A percentile compares a stretch with the other conserved stretches of the same genome.
phyloP scores from a whole-genome alignment of 2,113 vertebrate genomes.

The Tachuris rubrigastra region DNA sequence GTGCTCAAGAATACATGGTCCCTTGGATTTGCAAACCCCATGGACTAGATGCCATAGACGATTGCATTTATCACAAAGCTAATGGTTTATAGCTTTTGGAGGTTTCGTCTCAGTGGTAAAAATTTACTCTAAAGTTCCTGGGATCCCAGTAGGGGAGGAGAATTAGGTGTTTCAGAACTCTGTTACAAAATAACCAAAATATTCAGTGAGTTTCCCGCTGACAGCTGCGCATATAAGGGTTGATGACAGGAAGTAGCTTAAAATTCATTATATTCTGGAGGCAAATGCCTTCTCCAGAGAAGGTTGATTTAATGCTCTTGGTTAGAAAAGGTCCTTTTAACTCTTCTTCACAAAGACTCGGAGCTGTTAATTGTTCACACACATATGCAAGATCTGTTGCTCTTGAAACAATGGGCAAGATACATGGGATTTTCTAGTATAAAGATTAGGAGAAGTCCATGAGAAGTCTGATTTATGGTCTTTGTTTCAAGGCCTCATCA shows the following conservation, averaged over 20 bases:
- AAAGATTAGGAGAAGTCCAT: neutral
- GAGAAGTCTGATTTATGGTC: neutral
- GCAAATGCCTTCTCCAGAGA: neutral
- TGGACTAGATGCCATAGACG: neutral
- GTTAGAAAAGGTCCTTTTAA: neutral
- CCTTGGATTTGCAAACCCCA: neutral
- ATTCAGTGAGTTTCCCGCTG: neutral
- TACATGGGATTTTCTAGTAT: neutral
- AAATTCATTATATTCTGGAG: neutral
- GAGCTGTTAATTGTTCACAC: neutral
- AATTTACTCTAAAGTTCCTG: neutral
- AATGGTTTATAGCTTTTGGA: neutral
- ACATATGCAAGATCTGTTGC: rapidly evolving
- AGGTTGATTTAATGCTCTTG: neutral
- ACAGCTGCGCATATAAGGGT: neutral
- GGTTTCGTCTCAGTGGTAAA: neutral
- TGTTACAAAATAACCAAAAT: neutral
- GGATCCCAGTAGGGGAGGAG: neutral
- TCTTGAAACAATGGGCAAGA: neutral
- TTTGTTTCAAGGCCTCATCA: neutral
- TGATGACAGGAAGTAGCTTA: neutral
- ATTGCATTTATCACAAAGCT: neutral
- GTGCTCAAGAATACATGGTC: neutral
- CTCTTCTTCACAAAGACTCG: neutral
- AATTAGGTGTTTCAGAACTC: neutral